Percentiles rank a stretch among this genome's conserved stretches.
These are phyloP conservation scores for Petrosia ficiformis DNA, from an alignment of 37 sponge, comb jelly and placozoan genomes.

Conservation along the genomic window DNA sequence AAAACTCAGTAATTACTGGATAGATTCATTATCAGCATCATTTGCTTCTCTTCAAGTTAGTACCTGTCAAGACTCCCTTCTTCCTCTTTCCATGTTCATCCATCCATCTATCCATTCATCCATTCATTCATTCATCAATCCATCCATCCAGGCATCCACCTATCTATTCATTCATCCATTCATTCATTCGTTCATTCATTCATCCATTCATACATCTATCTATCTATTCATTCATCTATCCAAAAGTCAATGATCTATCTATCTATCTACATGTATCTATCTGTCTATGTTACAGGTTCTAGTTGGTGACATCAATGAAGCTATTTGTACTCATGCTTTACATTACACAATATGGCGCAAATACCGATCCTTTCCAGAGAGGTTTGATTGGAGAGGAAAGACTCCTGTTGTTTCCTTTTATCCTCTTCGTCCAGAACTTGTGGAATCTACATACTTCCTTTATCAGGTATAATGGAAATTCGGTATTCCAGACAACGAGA, in stretches of 20 bases:
- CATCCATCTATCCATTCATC: no score
- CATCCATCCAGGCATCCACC: no score
- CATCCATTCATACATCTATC: no score
- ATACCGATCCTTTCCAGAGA: slow-evolving; percentile 90
- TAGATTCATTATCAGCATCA: slow-evolving; percentile 91
- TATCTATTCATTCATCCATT: no score
- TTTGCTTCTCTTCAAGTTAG: slow-evolving; percentile 89
- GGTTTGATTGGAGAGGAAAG: slow-evolving; percentile 81
- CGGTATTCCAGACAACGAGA: not conserved
- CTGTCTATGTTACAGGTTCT: slow-evolving; percentile 52
- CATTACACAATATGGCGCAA: slow-evolving; percentile 91
- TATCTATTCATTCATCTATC: no score
- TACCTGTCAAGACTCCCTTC: not conserved
- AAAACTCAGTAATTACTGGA: slow-evolving; percentile 75
- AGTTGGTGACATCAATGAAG: slow-evolving; percentile 90
- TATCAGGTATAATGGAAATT: slow-evolving; percentile 60
- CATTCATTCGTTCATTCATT: no score
- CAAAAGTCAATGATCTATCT: not conserved
- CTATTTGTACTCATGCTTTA: slow-evolving; percentile 93
- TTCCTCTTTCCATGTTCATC: no score
- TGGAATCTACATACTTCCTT: slow-evolving; percentile 93
- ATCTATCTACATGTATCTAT: no score
- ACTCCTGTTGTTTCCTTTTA: slow-evolving; percentile 80
- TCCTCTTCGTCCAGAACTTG: slow-evolving; percentile 94
- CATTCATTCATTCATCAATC: no score